Evolutionary conservation across 1,140 invertebrate species (phyloP).

Genomic region (Dysdera silvatica): DNA sequence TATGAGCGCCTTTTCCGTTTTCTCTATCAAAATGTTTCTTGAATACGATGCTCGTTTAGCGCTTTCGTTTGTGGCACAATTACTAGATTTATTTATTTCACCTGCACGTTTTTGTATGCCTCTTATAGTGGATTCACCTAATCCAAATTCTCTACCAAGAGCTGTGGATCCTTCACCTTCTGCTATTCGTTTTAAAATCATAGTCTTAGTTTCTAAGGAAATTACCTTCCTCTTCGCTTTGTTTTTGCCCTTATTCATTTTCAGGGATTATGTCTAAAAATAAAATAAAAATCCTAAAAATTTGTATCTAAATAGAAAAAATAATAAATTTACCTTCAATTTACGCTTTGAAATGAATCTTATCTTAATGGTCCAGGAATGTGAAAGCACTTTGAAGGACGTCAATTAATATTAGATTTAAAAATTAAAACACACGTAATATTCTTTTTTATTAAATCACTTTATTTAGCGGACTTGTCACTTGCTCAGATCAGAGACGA

Average conservation of each 20-base stretch:
- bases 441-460: too few relatives aligned
- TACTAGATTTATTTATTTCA: conserved; percentile 18
- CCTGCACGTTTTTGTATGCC: conserved; percentile 6
- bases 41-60: neutral
- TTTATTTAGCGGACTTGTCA: too few relatives aligned
- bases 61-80: conserved; percentile 10
- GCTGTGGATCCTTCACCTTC: conserved; percentile 17
- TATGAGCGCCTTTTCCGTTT: conserved; percentile 7
- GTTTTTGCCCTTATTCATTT: conserved; percentile 1
- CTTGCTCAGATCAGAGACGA: too few relatives aligned
- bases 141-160: conserved; percentile 13
- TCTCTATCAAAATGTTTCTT: conserved; percentile 16
- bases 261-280: conserved; percentile 11
- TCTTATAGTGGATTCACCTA: conserved; percentile 15
- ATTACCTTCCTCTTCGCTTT: conserved; percentile 9
- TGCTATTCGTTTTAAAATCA: conserved; percentile 4
- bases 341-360: neutral
- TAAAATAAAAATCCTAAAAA: conserved; percentile 3
- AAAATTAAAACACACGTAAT: too few relatives aligned
- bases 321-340: conserved; percentile 7
- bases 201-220: conserved; percentile 9
- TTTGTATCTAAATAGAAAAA: conserved; percentile 4
- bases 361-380: conserved; percentile 9
- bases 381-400: too few relatives aligned
- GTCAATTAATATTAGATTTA: too few relatives aligned